phyloP scores from a whole-genome alignment of 2,797 vertebrate species.

The Gadopsis marmoratus region DNA sequence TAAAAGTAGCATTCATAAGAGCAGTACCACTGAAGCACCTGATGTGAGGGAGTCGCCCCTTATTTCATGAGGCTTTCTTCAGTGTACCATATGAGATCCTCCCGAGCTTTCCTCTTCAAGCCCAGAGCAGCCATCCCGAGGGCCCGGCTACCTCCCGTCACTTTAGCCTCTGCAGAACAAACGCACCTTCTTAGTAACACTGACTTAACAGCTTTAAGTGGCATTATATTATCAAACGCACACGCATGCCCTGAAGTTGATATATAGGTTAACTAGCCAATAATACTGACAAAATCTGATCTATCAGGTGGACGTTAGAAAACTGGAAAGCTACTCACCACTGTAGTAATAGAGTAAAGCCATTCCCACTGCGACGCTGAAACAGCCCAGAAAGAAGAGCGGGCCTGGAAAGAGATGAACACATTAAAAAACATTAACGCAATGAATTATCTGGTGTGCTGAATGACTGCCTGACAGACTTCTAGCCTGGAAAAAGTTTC shows the following conservation, averaged over 20 bases:
- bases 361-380: constrained; percentile 81
- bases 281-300: neutral
- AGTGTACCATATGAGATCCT: constrained; percentile 87
- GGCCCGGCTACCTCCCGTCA: constrained; percentile 75
- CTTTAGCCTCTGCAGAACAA: constrained; percentile 77
- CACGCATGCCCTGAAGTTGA: neutral
- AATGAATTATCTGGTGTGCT: neutral
- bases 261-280: neutral
- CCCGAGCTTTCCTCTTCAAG: constrained; percentile 80
- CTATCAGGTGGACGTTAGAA: neutral
- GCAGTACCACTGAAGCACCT: constrained; percentile 21
- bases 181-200: constrained; percentile 3
- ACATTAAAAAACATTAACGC: neutral
- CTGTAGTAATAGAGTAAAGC: constrained; percentile 85
- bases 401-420: constrained; percentile 72
- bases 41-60: constrained; percentile 21
- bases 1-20: constrained; percentile 15
- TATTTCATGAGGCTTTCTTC: constrained; percentile 76
- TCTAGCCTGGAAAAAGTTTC: neutral
- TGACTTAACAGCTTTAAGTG: neutral
- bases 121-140: constrained; percentile 85
- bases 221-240: neutral
- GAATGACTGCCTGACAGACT: neutral
- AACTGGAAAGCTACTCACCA: constrained; percentile 71
- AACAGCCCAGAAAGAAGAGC: constrained; percentile 85